These are phyloP conservation scores for Rhizomys pruinosus DNA, from an alignment of 2,113 vertebrate genomes.

Conservation along the genomic window DNA sequence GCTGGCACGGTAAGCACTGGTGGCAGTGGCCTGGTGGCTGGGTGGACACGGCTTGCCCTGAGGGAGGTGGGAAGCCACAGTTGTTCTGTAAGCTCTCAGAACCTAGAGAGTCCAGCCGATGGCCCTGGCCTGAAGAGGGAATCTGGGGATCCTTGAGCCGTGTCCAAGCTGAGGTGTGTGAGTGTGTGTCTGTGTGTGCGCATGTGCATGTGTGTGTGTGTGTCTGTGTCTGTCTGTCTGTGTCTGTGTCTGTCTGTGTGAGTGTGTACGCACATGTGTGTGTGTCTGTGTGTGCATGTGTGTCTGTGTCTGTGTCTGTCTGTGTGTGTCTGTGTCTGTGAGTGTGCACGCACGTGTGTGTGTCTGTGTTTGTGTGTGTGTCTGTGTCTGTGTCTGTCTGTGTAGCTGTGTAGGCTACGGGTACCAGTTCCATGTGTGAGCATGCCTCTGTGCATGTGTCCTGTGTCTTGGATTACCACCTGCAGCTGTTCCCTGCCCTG, in stretches of 20 bases:
- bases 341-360: no score
- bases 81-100: background rate
- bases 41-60: background rate
- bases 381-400: no score
- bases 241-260: no score
- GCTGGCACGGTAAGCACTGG: slow-evolving; percentile 91
- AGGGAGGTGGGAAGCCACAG: background rate
- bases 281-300: no score
- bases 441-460: no score
- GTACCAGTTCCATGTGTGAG: no score
- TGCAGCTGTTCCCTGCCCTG: no score
- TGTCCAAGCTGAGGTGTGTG: background rate
- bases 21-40: background rate
- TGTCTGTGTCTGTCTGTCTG: fast-evolving
- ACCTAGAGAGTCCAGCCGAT: fast-evolving
- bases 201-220: background rate
- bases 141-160: background rate
- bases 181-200: no score
- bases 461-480: background rate
- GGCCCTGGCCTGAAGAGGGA: background rate
- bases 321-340: no score
- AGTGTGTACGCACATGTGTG: no score
- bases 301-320: no score
- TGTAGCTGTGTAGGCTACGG: no score
- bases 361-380: background rate